Base-by-base conservation (phyloP, 2,797 vertebrate species). In the Acipenser oxyrinchus region DNA sequence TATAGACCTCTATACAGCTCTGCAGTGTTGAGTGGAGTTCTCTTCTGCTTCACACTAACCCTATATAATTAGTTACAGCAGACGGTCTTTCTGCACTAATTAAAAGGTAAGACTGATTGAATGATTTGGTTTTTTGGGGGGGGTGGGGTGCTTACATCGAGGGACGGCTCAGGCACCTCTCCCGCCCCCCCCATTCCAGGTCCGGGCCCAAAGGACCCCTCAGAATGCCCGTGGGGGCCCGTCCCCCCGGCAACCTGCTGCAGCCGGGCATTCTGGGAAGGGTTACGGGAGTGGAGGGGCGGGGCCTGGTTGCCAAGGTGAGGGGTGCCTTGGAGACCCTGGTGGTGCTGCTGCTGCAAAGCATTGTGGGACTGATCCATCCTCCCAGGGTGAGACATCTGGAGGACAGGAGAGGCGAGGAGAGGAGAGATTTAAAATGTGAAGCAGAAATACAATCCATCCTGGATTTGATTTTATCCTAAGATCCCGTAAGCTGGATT, bases 131-230 rank as follows among this genome's bases (percentile, higher is more conserved):
- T 61, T 51, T 61, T 60, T 67, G 60, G 62, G 58, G 66, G 66
- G 60, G 48, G 59, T 60, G 50, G 49, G 53, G 10, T 70, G 91
- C 93, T 96, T 81, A 98, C 95, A n/a, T 98, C 95, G 37, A 98
- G 88, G 7, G 92, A 81, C 3, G 93, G 90, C 69, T 98, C 95
- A 0, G 93, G 77, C 51, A 90, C 93, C 0, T 96, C 95, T 63
- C 70, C 89, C 64, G 83, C 67, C 7, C 78, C 77, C 23, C 81
- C 82, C 85, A 48, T 48, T 79, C 80, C 0, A 86, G 76, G 66
- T 87, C 78, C 76, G 0, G 93, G 74, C 2, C 81, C 77, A 0
- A 89, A 89, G 6, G 84, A 73, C 64, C 79, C 82, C 4, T 90
- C 86, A 0, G 76, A 62, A 48, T 91, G 78, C 10, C 72, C 78